Conservation (phyloP, 2,888 invertebrate genomes). For the Eupithecia pulchellata region DNA sequence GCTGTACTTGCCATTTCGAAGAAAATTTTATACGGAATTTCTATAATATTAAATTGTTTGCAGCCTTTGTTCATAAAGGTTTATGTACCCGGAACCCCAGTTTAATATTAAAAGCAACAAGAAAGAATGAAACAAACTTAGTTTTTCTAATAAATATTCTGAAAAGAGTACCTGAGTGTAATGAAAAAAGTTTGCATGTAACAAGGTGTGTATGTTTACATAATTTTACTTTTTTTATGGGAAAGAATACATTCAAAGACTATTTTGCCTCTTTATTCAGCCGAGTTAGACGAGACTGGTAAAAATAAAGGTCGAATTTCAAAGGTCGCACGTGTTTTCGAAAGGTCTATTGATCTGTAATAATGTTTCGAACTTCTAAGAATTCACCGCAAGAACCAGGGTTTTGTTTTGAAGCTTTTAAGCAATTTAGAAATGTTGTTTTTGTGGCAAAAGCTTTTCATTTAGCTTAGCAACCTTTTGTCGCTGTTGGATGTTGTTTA, state of each 20-base stretch:
- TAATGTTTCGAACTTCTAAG: conserved; percentile 3
- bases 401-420: conserved; percentile 12
- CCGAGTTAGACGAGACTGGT: not conserved
- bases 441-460: conserved; percentile 1
- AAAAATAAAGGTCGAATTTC: not conserved
- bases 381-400: conserved; percentile 3
- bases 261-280: not conserved
- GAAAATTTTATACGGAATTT: not conserved
- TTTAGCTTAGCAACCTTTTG: not conserved
- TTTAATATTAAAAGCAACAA: not conserved
- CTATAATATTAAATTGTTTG: not conserved
- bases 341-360: conserved; percentile 2
- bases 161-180: conserved; percentile 23
- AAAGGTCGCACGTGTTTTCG: conserved; percentile 20
- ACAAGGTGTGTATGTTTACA: conserved; percentile 25
- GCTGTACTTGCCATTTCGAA: not conserved
- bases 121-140: conserved; percentile 11
- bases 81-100: not conserved
- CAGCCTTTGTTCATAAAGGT: not conserved
- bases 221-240: not conserved
- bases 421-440: conserved; percentile 1
- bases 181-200: conserved; percentile 43
- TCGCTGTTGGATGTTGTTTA: too few species aligned
- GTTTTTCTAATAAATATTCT: conserved; percentile 34
- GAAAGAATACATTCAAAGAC: not conserved